phyloP scores from a whole-genome alignment of 1,140 invertebrate genomes.

The Hydropsyche tenuis region DNA sequence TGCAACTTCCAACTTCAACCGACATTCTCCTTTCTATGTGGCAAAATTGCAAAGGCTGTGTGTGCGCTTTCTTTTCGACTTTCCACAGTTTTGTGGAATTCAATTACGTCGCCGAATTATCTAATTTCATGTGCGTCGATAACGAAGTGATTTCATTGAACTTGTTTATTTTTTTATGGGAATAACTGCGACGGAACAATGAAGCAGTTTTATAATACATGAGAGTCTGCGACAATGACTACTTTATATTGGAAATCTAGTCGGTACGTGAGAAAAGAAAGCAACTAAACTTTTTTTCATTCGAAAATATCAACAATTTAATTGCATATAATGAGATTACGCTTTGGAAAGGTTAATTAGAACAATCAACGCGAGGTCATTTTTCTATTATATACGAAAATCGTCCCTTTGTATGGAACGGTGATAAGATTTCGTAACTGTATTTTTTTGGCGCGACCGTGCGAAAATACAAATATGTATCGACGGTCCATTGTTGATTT shows the following conservation, averaged over 20 bases:
- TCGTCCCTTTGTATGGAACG: no score
- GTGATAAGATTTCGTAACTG: no score
- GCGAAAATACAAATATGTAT: not conserved
- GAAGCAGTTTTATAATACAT: not conserved
- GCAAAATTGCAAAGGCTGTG: slow-evolving; percentile 2
- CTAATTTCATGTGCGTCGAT: no score
- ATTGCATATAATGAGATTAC: not conserved
- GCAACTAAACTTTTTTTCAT: not conserved
- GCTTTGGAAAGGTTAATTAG: slow-evolving; percentile 9
- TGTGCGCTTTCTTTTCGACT: slow-evolving; percentile 22
- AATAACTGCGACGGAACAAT: not conserved
- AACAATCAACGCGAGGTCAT: slow-evolving; percentile 8
- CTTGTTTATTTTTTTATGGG: not conserved
- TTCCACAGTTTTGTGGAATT: not conserved
- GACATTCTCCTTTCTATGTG: slow-evolving; percentile 2
- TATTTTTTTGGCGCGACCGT: not conserved
- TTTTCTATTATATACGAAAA: not conserved
- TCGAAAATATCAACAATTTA: slow-evolving; percentile 5
- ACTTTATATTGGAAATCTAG: slow-evolving; percentile 5
- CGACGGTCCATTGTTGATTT: no score
- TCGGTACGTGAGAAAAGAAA: slow-evolving; percentile 10
- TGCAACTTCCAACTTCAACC: not conserved
- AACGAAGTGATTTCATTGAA: no score
- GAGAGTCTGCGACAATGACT: slow-evolving; percentile 1
- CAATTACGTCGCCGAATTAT: no score